Base-by-base conservation (phyloP, 2,888 invertebrate genomes). In the Eilema depressum region DNA sequence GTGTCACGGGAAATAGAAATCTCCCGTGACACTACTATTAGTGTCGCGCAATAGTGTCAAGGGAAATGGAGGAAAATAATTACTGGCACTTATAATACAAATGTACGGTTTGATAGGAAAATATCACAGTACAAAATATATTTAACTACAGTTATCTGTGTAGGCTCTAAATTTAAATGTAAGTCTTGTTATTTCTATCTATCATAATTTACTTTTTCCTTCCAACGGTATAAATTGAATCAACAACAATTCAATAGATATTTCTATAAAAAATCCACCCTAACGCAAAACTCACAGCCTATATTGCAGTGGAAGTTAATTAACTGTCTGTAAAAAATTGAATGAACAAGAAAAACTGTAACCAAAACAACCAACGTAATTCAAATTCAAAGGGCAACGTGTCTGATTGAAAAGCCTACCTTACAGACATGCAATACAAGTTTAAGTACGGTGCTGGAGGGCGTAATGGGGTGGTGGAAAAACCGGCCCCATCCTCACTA, bases 401-500 rank as follows among this genome's bases (percentile, higher is more conserved):
- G 87, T 86, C 86, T 88, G 88, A 91, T 92, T 92, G 90, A 92
- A 93, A 91, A 92, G 89, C 88, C 86, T 84, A 89, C 89, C 89
- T 89, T 88, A 86, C 90, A 91, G 90, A 90, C 92, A 89, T 91
- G 91, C 91, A 89, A 91, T 88, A 91, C 88, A 89, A 87, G 85
- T 89, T 89, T 86, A 88, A 88, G 86, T 85, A 88, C 85, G 83
- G 74, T 76, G 83, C 83, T 84, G 25, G 83, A 85, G 84, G 84
- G 85, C 81, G 81, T 75, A 71, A 78, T 79, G 73, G 83, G 84
- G 82, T 78, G 82, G 82, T 80, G 68, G 77, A 68, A 82, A 84
- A 84, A 83, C 73, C 83, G 71, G 75, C 79, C 78, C 85, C 71
- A 62, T 63, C 71, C 71, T 63, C 26, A 78, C 76, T 66, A 74